phyloP scores from a whole-genome alignment of 2,888 invertebrate species.

The Rhogogaster chlorosoma region DNA sequence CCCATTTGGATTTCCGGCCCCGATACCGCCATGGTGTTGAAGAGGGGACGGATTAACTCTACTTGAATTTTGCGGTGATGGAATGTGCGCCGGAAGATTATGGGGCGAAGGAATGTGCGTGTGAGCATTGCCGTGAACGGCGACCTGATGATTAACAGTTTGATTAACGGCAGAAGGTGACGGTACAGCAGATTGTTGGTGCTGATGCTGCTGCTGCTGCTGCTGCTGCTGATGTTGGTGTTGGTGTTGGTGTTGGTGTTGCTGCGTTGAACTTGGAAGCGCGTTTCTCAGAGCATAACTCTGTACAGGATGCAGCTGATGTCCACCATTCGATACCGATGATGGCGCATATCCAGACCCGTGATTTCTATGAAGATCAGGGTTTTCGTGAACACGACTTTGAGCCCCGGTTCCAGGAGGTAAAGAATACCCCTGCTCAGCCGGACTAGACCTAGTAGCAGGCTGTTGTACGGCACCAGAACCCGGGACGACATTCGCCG shows the following conservation, averaged over 20 bases:
- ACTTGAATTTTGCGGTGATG: constrained; percentile 70
- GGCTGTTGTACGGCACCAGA: constrained; percentile 67
- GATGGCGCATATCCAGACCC: constrained; percentile 1
- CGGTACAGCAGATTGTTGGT: constrained; percentile 35
- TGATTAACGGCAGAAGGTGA: constrained; percentile 56
- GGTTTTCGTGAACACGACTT: constrained; percentile 47
- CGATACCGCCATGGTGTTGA: constrained; percentile 9
- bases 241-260: constrained; percentile 54
- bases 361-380: constrained; percentile 37
- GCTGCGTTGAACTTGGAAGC: constrained; percentile 52
- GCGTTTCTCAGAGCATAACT: constrained; percentile 56
- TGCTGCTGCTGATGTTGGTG: constrained; percentile 52
- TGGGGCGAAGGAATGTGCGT: constrained; percentile 73
- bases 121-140: constrained; percentile 63
- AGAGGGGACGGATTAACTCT: constrained; percentile 65
- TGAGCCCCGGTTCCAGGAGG: constrained; percentile 25
- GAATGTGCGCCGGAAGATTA: constrained; percentile 71
- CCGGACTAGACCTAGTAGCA: constrained; percentile 63
- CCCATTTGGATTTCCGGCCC: constrained; percentile 21
- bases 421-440: constrained; percentile 62
- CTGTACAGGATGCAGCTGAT: constrained; percentile 25
- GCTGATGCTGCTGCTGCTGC: constrained; percentile 1
- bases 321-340: constrained; percentile 9
- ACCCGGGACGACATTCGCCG: constrained; percentile 72
- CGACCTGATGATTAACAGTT: constrained; percentile 65